A percentile compares a stretch with the other conserved stretches of the same genome.
Evolutionary conservation across 1,140 invertebrate genomes (phyloP).

Genomic region (Phortica variegata): DNA sequence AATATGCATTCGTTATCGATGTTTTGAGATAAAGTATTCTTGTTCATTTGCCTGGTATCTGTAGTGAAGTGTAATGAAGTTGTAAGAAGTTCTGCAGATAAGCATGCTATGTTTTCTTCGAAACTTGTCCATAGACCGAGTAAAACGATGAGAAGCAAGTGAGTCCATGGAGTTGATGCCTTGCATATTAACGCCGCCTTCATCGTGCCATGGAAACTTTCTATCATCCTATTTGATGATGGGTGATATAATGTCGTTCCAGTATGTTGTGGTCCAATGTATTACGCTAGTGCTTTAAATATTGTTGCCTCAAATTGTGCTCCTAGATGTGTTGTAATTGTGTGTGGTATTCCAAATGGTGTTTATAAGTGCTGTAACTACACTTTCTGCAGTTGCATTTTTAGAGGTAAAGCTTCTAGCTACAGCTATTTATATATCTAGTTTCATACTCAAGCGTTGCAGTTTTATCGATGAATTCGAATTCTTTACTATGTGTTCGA

Average conservation of each 20-base stretch:
- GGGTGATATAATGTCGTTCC: constrained; percentile 47
- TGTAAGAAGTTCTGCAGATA: constrained; percentile 45
- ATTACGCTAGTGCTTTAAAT: constrained; percentile 21
- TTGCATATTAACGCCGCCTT: constrained; percentile 37
- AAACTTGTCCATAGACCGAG: constrained; percentile 34
- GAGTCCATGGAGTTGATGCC: constrained; percentile 27
- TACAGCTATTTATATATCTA: no score
- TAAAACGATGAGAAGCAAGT: constrained; percentile 41
- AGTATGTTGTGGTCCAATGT: constrained; percentile 27
- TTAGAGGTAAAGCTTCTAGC: constrained; percentile 49
- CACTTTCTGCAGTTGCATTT: constrained; percentile 40
- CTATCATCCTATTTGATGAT: constrained; percentile 40
- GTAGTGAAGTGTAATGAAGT: constrained; percentile 40
- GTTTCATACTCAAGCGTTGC: no score
- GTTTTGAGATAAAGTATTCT: background rate
- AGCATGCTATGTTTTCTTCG: constrained; percentile 33
- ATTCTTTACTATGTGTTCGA: no score
- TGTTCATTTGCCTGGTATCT: constrained; percentile 37
- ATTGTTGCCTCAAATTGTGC: constrained; percentile 42
- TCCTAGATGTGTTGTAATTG: constrained; percentile 46
- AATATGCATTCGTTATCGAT: background rate
- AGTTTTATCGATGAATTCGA: no score
- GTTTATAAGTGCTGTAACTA: constrained; percentile 35
- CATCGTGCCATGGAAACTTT: constrained; percentile 45
- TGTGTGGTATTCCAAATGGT: constrained; percentile 29